Evolutionary conservation across 2,797 vertebrate genomes (phyloP).

Genomic region (Argentina silus): DNA sequence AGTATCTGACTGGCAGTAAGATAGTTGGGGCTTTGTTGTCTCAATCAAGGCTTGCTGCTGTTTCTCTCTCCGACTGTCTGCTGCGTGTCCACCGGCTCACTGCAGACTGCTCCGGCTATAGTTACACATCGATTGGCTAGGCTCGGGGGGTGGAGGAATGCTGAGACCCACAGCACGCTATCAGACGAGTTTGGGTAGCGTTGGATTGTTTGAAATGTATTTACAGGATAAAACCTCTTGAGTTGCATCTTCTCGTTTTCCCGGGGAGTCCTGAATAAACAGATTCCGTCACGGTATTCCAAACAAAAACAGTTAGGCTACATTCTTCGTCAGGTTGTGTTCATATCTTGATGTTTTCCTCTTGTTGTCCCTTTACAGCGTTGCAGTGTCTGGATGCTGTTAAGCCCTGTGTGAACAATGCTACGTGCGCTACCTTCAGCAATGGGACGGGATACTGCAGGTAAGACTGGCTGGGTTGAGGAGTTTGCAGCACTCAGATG

Average conservation of each 20-base stretch:
- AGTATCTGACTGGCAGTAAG: conserved; percentile 53
- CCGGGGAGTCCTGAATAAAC: too few relatives aligned
- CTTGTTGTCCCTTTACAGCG: conserved; percentile 78
- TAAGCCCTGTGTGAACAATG: conserved; percentile 90
- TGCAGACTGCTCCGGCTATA: conserved; percentile 19
- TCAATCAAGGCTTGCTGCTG: conserved; percentile 54
- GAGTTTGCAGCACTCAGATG: conserved; percentile 10
- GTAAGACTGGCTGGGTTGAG: conserved; percentile 73
- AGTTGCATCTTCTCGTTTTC: too few relatives aligned
- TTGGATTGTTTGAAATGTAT: background rate
- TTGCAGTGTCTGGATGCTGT: conserved; percentile 88
- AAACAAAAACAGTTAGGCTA: too few relatives aligned
- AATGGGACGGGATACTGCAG: conserved; percentile 93
- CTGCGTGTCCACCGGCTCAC: conserved; percentile 26
- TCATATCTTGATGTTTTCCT: conserved; percentile 22
- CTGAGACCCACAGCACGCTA: background rate
- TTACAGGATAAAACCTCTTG: background rate
- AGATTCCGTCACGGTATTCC: too few relatives aligned
- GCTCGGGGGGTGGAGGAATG: background rate
- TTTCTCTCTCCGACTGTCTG: conserved; percentile 24
- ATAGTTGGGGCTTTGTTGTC: conserved; percentile 67
- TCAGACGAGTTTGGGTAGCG: background rate
- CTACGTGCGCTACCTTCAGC: conserved; percentile 82
- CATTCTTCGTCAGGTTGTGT: background rate
- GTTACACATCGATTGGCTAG: background rate